A percentile compares a stretch with the other conserved stretches of the same genome.
Evolutionary conservation across 2,888 invertebrate species (phyloP).

Genomic region (Dioctria linearis): DNA sequence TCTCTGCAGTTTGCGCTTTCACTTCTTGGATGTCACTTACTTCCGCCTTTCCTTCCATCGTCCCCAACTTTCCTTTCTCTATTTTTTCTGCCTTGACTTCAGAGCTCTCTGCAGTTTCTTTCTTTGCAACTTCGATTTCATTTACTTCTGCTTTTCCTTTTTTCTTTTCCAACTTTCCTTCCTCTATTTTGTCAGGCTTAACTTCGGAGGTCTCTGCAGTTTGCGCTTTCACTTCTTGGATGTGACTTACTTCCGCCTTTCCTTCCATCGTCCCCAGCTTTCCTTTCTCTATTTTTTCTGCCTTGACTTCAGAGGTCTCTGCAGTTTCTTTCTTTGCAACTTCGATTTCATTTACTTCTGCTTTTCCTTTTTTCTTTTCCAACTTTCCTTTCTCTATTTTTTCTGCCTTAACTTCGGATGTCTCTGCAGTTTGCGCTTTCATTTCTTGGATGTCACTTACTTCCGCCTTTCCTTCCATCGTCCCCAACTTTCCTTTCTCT

Average conservation of each 20-base stretch:
- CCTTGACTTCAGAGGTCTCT: constrained; percentile 56
- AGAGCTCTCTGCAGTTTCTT: constrained; percentile 11
- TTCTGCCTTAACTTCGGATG: background rate
- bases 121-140: background rate
- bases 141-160: background rate
- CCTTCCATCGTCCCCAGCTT: constrained; percentile 30
- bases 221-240: too few relatives aligned
- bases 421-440: background rate
- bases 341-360: background rate
- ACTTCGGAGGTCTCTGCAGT: constrained; percentile 52
- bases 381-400: background rate
- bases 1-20: constrained; percentile 10
- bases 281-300: constrained; percentile 56
- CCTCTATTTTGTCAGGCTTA: background rate
- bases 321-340: background rate
- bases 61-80: constrained; percentile 43
- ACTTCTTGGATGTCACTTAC: too few relatives aligned
- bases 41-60: background rate
- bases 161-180: constrained; percentile 34
- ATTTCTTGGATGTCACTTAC: background rate
- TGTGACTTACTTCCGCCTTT: background rate
- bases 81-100: constrained; percentile 45
- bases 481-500: background rate
- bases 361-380: background rate
- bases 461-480: constrained; percentile 59